Base-by-base conservation (phyloP, 2,888 invertebrate genomes). In the Eumerus sabulonum region DNA sequence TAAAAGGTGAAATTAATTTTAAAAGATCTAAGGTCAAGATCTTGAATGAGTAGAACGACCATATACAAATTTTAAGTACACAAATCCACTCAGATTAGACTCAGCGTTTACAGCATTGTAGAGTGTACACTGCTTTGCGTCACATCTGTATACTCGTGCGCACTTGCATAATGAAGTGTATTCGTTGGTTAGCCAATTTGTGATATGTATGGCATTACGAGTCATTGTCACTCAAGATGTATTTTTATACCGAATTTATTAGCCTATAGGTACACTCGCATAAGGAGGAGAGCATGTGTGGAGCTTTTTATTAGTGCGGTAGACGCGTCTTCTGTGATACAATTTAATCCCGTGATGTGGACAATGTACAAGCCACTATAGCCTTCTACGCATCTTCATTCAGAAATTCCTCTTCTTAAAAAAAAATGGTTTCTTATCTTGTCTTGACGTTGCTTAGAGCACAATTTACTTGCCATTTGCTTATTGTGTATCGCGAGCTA, bases 341-440 rank as follows among this genome's bases (percentile, higher is more conserved):
- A 35, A 47, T 40, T 48, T 1, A n/a, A 57, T 16, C 56, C 17
- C 50, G 35, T 57, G 66, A 40, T 57, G 51, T 60, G 54, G 19
- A 44, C 13, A 54, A 51, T 60, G 36, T 35, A 38, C 14, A 13
- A 45, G 17, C 42, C 11, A 36, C 14, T 53, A 36, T 27, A 27
- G 56, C 1, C 27, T 38, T 48, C 40, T 76, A 70, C 70, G 71
- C 72, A 71, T 60, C 72, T 72, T 60, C 64, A 66, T 76, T 76
- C 60, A 60, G 57, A 42, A 19, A 13, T 38, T 40, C 27, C 27
- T 7, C 7, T 27, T 27, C 7, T 27, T 27, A n/a, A n/a, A n/a
- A n/a, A n/a, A n/a, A n/a, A n/a, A n/a, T n/a, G n/a, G n/a, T 27
- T 27, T 27, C 7, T 27, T 7, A 27, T 27, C 27, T 27, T 7